Percentiles rank a stretch among this genome's conserved stretches.
phyloP scores from a whole-genome alignment of 2,113 vertebrate genomes.

The Ardeotis arabs region DNA sequence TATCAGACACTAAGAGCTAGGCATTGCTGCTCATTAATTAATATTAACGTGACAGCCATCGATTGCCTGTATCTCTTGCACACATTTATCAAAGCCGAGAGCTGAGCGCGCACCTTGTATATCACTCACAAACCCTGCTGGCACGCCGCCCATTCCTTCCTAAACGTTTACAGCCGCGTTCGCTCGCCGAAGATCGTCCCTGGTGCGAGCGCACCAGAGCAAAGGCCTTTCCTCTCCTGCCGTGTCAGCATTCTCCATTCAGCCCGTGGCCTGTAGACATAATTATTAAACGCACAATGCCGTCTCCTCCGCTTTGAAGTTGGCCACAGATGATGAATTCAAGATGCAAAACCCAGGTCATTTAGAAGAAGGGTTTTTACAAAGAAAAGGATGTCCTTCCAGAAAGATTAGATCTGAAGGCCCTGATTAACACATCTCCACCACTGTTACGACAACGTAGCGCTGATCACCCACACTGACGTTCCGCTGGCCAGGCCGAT shows the following conservation, averaged over 20 bases:
- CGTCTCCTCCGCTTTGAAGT: neutral
- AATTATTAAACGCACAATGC: neutral
- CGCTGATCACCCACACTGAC: neutral
- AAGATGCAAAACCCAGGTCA: neutral
- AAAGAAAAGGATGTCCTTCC: neutral
- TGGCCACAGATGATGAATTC: neutral
- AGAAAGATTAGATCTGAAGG: neutral
- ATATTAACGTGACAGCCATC: constrained; percentile 4
- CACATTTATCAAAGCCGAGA: constrained; percentile 48
- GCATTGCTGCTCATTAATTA: constrained; percentile 64
- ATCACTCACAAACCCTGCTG: constrained; percentile 12
- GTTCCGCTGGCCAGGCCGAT: neutral
- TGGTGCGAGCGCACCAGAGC: neutral
- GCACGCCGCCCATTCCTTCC: neutral
- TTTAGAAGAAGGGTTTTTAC: neutral
- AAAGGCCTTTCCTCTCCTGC: neutral
- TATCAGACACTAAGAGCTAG: neutral
- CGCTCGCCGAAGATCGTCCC: neutral
- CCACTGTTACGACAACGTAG: neutral
- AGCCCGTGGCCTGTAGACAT: rapidly evolving
- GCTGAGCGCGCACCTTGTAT: neutral
- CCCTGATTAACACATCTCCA: neutral
- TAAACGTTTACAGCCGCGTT: constrained; percentile 15
- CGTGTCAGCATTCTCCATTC: rapidly evolving
- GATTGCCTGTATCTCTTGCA: constrained; percentile 36